Percentiles rank a stretch among this genome's conserved stretches.
These are phyloP conservation scores for Wiebesia pumilae DNA, from an alignment of 1,140 invertebrate species.

Conservation along the genomic window DNA sequence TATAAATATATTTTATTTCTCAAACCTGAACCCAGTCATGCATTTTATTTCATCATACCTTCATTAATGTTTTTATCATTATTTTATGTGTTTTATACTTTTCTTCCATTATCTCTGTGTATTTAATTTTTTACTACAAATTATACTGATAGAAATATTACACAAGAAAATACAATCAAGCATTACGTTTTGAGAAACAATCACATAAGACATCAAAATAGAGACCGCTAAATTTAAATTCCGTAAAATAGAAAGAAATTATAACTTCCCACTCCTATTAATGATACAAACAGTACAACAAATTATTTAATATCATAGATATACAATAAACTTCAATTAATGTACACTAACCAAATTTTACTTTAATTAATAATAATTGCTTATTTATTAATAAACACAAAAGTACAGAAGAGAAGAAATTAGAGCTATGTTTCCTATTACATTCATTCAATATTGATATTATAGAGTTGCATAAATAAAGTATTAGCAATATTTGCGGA, in stretches of 20 bases:
- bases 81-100: conserved; percentile 24
- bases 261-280: background rate
- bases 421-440: background rate
- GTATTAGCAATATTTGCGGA: background rate
- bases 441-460: background rate
- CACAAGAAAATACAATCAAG: conserved; percentile 13
- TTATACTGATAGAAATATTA: background rate
- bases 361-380: no score
- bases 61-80: background rate
- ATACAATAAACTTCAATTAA: no score
- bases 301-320: no score
- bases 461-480: background rate
- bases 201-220: conserved; percentile 1
- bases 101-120: conserved; percentile 16
- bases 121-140: background rate
- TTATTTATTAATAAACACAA: background rate
- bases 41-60: conserved; percentile 44
- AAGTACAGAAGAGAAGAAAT: background rate
- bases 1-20: conserved; percentile 75
- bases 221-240: background rate
- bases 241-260: background rate
- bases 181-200: conserved; percentile 31
- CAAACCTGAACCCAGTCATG: conserved; percentile 57
- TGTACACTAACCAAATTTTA: no score
- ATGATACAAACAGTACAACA: no score